Percentiles rank a stretch among this genome's conserved stretches.
phyloP scores from a whole-genome alignment of 2,113 vertebrate species.

The Lepisosteus oculatus region DNA sequence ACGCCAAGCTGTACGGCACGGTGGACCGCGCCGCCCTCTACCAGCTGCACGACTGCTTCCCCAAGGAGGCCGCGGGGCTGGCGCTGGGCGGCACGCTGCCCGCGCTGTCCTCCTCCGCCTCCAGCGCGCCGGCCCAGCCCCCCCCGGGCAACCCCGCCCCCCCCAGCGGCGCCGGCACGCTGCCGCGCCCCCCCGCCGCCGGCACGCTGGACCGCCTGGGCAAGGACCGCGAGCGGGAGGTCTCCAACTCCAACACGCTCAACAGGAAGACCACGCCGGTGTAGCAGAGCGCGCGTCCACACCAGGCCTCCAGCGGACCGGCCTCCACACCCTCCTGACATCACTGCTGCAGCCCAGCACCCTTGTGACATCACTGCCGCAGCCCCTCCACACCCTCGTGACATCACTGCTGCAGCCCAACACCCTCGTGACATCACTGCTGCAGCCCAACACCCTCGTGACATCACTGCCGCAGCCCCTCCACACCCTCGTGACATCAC shows the following conservation, averaged over 20 bases:
- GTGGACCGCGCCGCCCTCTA: constrained; percentile 78
- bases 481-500: too few relatives aligned
- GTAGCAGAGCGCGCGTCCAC: too few relatives aligned
- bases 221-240: constrained; percentile 66
- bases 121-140: constrained; percentile 43
- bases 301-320: too few relatives aligned
- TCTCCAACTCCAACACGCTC: constrained; percentile 82
- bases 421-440: too few relatives aligned
- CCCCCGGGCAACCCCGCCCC: constrained; percentile 35
- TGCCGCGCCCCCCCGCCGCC: constrained; percentile 7
- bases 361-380: too few relatives aligned
- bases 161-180: not conserved
- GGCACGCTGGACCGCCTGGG: constrained; percentile 68
- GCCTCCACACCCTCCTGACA: too few relatives aligned
- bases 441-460: too few relatives aligned
- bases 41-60: constrained; percentile 88
- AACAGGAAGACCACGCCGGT: constrained; percentile 89
- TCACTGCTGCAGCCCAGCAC: too few relatives aligned
- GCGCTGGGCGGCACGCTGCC: constrained; percentile 72
- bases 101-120: constrained; percentile 63
- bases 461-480: too few relatives aligned
- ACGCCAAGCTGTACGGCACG: constrained; percentile 67
- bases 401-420: too few relatives aligned
- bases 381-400: too few relatives aligned
- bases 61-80: constrained; percentile 68